A percentile compares a stretch with the other conserved stretches of the same genome.
Conservation (phyloP, 1,140 invertebrate genomes). For the Lepidurus couesii region DNA sequence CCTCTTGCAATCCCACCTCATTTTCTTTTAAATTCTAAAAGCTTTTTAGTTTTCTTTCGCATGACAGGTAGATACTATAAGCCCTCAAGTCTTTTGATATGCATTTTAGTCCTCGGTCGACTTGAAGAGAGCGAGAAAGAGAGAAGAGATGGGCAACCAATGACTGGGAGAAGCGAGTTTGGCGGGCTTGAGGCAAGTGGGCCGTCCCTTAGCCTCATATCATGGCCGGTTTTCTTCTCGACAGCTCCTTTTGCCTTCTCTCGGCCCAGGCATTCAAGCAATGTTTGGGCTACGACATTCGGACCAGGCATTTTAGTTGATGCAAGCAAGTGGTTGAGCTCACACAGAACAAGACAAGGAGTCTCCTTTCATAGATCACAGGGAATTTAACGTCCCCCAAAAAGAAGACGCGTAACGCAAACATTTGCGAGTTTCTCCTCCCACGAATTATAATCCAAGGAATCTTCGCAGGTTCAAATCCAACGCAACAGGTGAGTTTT, state of each 20-base stretch:
- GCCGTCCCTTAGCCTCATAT: not conserved
- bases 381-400: not conserved
- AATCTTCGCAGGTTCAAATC: not conserved
- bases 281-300: slow-evolving; percentile 2
- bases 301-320: slow-evolving; percentile 18
- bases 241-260: not conserved
- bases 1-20: not conserved
- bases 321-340: slow-evolving; percentile 4
- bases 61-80: not conserved
- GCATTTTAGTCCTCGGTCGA: not conserved
- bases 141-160: not conserved
- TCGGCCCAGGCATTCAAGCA: not conserved
- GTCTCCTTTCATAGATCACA: not conserved
- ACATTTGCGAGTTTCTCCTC: not conserved
- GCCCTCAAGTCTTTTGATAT: not conserved
- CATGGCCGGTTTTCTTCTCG: not conserved
- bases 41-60: not conserved
- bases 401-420: too few relatives aligned
- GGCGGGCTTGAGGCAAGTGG: slow-evolving; percentile 15
- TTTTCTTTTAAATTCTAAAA: not conserved
- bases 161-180: not conserved
- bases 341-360: not conserved
- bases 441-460: not conserved
- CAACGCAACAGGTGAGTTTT: not conserved
- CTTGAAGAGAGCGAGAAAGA: not conserved